These are phyloP conservation scores for Chrysina gloriosa DNA, from an alignment of 2,888 invertebrate genomes.

Conservation along the genomic window DNA sequence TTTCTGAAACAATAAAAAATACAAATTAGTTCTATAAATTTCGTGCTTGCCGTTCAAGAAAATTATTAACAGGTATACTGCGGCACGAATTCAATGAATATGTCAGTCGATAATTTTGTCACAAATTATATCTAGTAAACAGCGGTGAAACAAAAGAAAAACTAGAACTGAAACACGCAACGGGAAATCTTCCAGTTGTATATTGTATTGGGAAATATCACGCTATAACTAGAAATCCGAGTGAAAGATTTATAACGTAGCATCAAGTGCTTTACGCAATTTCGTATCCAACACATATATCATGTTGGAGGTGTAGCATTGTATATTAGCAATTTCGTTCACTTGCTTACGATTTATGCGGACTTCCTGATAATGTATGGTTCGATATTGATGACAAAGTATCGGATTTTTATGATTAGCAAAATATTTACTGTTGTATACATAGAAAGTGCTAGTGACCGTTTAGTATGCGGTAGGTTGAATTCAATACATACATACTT, in stretches of 20 bases:
- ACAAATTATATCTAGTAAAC: slow-evolving; percentile 31
- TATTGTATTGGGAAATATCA: slow-evolving; percentile 39
- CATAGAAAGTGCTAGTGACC: no score
- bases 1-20: slow-evolving; percentile 32
- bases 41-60: slow-evolving; percentile 7
- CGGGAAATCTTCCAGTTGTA: slow-evolving; percentile 41
- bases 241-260: slow-evolving; percentile 35
- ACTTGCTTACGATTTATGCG: not conserved
- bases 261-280: slow-evolving; percentile 30
- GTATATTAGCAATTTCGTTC: not conserved
- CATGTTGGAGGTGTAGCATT: not conserved
- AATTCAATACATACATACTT: no score
- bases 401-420: no score
- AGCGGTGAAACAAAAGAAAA: slow-evolving; percentile 34
- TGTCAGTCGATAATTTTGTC: slow-evolving; percentile 31
- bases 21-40: slow-evolving; percentile 30
- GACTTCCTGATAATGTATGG: not conserved
- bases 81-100: slow-evolving; percentile 39
- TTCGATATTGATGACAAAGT: not conserved
- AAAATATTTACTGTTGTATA: no score
- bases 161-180: slow-evolving; percentile 33
- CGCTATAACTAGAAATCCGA: slow-evolving; percentile 38
- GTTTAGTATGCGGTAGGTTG: no score
- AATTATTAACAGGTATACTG: slow-evolving; percentile 30
- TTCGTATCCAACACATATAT: slow-evolving; percentile 12